Evolutionary conservation across 2,797 vertebrate species (phyloP).

Genomic region (Xerus rutilus): DNA sequence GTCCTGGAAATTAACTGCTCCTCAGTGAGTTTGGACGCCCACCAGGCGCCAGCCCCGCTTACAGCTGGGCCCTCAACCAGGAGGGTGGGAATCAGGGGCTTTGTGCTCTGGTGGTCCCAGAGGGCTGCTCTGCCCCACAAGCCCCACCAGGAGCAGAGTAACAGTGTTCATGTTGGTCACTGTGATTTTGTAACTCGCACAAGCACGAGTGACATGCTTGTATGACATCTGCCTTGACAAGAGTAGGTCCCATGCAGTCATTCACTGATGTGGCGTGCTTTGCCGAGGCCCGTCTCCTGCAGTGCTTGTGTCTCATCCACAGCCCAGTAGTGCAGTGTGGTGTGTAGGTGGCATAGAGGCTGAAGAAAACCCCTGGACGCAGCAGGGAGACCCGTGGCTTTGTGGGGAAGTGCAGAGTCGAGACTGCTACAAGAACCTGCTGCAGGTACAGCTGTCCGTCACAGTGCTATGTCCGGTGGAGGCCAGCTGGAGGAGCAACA

Average conservation of each 20-base stretch:
- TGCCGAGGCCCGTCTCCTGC: neutral
- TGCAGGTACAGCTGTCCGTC: too few species aligned
- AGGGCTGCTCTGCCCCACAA: accelerated
- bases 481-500: too few species aligned
- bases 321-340: too few species aligned
- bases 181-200: accelerated
- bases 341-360: too few species aligned
- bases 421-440: too few species aligned
- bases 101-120: accelerated
- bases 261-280: neutral
- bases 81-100: accelerated
- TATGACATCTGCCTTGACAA: accelerated
- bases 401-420: too few species aligned
- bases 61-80: accelerated
- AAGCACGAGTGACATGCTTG: too few species aligned
- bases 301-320: too few species aligned
- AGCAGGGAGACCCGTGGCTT: too few species aligned
- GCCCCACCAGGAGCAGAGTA: neutral
- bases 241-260: neutral
- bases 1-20: neutral
- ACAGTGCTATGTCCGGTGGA: too few species aligned
- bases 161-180: accelerated
- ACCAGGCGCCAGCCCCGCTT: accelerated
- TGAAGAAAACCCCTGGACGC: too few species aligned
- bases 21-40: accelerated